Evolutionary conservation across 2,797 vertebrate species (phyloP).

Genomic region (Chromobotia macracanthus): DNA sequence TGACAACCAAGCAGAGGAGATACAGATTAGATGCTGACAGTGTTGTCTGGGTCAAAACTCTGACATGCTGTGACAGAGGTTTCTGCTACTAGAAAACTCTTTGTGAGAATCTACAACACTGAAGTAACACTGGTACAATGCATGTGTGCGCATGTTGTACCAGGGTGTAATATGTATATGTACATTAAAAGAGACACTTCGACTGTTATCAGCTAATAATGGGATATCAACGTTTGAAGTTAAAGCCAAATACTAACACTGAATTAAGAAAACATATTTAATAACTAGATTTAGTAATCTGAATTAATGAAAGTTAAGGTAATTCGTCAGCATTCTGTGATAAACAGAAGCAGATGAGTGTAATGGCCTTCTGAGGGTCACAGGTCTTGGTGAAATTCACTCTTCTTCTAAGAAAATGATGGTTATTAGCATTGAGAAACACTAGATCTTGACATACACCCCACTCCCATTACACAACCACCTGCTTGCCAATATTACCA

Average conservation of each 20-base stretch:
- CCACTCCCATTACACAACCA: slow-evolving; percentile 56
- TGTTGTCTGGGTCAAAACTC: slow-evolving; percentile 57
- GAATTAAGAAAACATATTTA: too few relatives aligned
- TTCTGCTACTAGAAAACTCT: slow-evolving; percentile 10
- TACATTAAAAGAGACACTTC: too few relatives aligned
- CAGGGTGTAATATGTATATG: too few relatives aligned
- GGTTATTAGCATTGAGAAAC: slow-evolving; percentile 52
- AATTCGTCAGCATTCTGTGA: background rate
- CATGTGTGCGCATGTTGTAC: too few relatives aligned
- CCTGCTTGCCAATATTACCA: slow-evolving; percentile 49
- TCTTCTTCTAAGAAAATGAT: slow-evolving; percentile 44
- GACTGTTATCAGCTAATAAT: too few relatives aligned
- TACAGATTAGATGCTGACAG: slow-evolving; percentile 70
- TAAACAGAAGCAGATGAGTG: slow-evolving; percentile 7
- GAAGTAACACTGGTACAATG: too few relatives aligned
- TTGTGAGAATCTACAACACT: slow-evolving; percentile 17
- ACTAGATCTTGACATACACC: slow-evolving; percentile 53
- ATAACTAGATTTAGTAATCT: background rate
- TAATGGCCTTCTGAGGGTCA: slow-evolving; percentile 9
- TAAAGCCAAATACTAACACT: too few relatives aligned
- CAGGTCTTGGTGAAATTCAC: slow-evolving; percentile 22
- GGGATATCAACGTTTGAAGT: too few relatives aligned
- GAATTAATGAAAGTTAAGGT: background rate
- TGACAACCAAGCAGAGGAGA: slow-evolving; percentile 67
- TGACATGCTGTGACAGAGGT: slow-evolving; percentile 28